Evolutionary conservation across 1,140 invertebrate species (phyloP), one percentile per base, ranked within the genome.

Genomic region (Drosophila kepulauana): DNA sequence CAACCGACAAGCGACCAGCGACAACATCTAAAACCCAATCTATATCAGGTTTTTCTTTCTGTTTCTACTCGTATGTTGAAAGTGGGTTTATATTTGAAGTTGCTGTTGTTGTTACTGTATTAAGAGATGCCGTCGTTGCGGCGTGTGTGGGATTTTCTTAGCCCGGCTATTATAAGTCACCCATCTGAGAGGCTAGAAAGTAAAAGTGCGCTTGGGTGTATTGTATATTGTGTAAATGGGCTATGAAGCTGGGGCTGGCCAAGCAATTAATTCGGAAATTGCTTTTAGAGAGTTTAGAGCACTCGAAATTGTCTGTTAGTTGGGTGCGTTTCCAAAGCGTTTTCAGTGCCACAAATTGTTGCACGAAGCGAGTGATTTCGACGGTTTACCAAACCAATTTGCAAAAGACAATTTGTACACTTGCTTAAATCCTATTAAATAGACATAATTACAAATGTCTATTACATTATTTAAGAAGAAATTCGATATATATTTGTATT

Each of bases 201-300:
- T 82, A 82, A 82, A 82, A 82, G 80, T 82, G 13, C 58, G 33
- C 52, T 10, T 59, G 75, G 33, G 65, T 68, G 48, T 33, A 61
- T 46, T 20, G 15, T 38, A 59, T 67, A 65, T 75, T 51, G 75
- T 59, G 61, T 75, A 75, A 71, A 74, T 69, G 71, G 71, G 38
- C 57, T 56, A 45, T 45, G 71, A 51, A 67, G 49, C 67, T 75
- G 71, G 57, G 72, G 49, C 67, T 75, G 58, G 72, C 67, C 68
- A 64, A 43, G 77, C 78, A 79, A 79, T 79, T 79, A 79, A 73
- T 69, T 78, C 59, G 57, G 30, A 82, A 82, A 82, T 72, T 79
- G 79, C 70, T 63, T 57, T 82, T 76, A 8, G 51, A 63, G 59
- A 61, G 78, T 61, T 57, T 63, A n/a, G 38, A 30, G 70, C 63